Percentiles rank a stretch among this genome's conserved stretches.
These are phyloP conservation scores for Probosciger aterrimus DNA, from an alignment of 2,113 vertebrate genomes.

Conservation along the genomic window DNA sequence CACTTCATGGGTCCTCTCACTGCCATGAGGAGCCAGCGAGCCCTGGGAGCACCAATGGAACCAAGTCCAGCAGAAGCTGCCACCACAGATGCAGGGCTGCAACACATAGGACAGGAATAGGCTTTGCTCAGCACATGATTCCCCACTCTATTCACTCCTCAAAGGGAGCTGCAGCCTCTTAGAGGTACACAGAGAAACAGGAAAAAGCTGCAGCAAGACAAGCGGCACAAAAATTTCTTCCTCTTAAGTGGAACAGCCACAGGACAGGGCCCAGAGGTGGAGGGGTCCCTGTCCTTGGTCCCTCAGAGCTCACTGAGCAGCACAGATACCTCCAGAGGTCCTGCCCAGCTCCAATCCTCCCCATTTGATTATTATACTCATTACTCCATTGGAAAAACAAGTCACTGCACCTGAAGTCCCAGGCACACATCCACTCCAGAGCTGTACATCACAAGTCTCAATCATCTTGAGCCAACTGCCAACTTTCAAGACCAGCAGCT, in stretches of 20 bases:
- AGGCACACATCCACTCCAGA: background rate
- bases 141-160: background rate
- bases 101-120: background rate
- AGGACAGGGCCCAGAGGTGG: rapidly evolving
- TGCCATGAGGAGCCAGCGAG: background rate
- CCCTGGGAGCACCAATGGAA: background rate
- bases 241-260: background rate
- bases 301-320: background rate
- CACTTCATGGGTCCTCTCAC: background rate
- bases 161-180: background rate
- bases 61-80: background rate
- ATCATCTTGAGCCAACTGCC: background rate
- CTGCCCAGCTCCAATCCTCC: background rate
- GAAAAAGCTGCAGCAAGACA: background rate
- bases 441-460: background rate
- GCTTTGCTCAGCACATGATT: background rate
- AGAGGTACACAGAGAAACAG: background rate
- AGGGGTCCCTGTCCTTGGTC: background rate
- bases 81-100: background rate
- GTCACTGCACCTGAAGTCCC: background rate
- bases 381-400: background rate
- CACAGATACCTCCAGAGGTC: background rate
- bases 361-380: rapidly evolving
- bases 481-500: background rate
- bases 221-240: background rate